phyloP scores from a whole-genome alignment of 1,140 invertebrate genomes.

The Teleopsis dalmanni region DNA sequence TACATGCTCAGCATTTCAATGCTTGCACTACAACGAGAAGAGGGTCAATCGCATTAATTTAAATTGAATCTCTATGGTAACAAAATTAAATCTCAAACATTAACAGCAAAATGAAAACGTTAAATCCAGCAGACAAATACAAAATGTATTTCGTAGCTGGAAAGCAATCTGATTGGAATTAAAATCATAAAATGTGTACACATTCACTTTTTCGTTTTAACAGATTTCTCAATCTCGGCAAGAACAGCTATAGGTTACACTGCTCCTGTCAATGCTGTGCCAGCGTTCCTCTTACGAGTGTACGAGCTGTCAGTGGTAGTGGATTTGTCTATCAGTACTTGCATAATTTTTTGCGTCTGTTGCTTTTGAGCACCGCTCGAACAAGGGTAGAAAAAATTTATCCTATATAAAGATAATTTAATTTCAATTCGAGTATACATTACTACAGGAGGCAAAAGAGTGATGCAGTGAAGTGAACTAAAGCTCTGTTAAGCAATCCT shows the following conservation, averaged over 20 bases:
- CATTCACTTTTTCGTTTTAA: no score
- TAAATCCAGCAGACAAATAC: neutral
- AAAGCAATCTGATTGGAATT: conserved; percentile 44
- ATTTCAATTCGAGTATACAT: conserved; percentile 27
- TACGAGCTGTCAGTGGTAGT: neutral
- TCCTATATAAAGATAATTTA: conserved; percentile 40
- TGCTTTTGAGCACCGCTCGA: conserved; percentile 1
- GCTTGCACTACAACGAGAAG: no score
- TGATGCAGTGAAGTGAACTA: no score
- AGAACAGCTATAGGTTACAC: no score
- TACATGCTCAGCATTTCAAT: conserved; percentile 20
- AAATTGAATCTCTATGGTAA: conserved; percentile 34
- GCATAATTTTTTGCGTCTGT: neutral
- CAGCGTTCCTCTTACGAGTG: neutral
- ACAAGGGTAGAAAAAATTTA: conserved; percentile 25
- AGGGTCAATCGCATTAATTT: conserved; percentile 43
- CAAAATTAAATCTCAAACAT: neutral
- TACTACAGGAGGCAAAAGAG: no score
- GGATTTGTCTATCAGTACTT: neutral
- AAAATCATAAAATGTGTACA: conserved; percentile 18
- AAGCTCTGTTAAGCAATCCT: no score
- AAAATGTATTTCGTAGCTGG: no score
- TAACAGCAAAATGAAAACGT: neutral
- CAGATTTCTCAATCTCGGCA: no score
- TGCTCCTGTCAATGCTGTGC: no score